A percentile compares a stretch with the other conserved stretches of the same genome.
These are phyloP conservation scores for Neofelis nebulosa DNA, from an alignment of 2,113 vertebrate genomes.

Conservation along the genomic window DNA sequence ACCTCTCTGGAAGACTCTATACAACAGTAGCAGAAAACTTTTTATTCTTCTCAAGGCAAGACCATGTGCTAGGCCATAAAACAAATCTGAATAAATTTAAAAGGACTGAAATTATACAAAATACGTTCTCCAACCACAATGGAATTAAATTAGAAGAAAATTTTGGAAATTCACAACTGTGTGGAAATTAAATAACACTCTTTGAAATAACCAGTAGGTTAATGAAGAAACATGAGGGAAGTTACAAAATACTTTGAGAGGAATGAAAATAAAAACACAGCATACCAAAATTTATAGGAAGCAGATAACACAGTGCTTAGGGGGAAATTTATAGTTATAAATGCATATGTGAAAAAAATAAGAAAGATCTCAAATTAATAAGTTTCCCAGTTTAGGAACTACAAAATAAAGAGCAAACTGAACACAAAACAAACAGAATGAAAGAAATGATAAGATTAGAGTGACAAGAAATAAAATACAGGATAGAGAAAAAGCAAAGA, in stretches of 20 bases:
- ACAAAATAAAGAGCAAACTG: not conserved
- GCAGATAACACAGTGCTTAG: not conserved
- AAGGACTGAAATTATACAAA: not conserved
- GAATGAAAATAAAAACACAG: not conserved
- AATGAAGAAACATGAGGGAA: not conserved
- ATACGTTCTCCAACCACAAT: not conserved
- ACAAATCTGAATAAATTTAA: not conserved
- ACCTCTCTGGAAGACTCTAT: not conserved
- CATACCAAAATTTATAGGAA: not conserved
- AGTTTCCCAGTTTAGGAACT: not conserved
- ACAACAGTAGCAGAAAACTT: not conserved
- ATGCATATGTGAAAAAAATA: not conserved
- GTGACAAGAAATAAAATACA: not conserved
- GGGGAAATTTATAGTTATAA: not conserved
- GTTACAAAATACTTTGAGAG: not conserved
- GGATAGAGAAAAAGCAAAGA: not conserved
- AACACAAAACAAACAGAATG: not conserved
- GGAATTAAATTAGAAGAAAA: slow-evolving; percentile 7
- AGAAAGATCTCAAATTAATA: not conserved
- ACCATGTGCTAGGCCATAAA: not conserved
- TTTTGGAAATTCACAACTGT: not conserved
- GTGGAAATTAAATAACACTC: not conserved
- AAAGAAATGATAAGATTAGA: not conserved
- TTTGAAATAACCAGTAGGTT: not conserved
- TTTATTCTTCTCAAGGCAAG: not conserved